Evolutionary conservation across 2,888 invertebrate species (phyloP).

Genomic region (Scaptomyza reducta): DNA sequence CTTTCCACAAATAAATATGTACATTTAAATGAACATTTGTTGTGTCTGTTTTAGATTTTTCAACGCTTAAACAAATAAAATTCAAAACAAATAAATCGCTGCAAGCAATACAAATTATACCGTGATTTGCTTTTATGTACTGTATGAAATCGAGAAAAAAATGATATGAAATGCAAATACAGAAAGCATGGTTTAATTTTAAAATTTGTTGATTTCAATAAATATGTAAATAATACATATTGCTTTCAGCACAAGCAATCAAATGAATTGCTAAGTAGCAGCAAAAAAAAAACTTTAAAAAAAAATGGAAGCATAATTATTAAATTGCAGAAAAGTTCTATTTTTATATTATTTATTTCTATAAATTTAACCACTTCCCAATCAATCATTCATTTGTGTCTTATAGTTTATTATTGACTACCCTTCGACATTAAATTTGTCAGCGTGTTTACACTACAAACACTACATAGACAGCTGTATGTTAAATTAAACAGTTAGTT

Average conservation of each 20-base stretch:
- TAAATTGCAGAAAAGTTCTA: no score
- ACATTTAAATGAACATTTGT: slow-evolving; percentile 4
- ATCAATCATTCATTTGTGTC: slow-evolving; percentile 3
- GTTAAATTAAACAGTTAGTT: slow-evolving; percentile 10
- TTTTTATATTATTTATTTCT: no score
- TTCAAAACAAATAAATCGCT: slow-evolving; percentile 12
- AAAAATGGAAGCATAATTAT: no score
- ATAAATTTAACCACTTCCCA: not conserved
- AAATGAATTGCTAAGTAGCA: no score
- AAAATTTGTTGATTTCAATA: not conserved
- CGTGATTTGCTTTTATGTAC: slow-evolving; percentile 2
- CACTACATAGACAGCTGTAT: slow-evolving; percentile 19
- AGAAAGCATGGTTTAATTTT: no score
- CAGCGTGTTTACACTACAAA: slow-evolving; percentile 11
- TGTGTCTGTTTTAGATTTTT: slow-evolving; percentile 32
- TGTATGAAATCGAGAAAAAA: not conserved
- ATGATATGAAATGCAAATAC: slow-evolving; percentile 1
- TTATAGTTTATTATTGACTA: not conserved
- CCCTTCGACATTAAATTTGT: slow-evolving; percentile 2
- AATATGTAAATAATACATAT: not conserved
- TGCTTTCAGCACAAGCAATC: not conserved
- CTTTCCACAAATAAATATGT: slow-evolving; percentile 19
- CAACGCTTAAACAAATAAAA: slow-evolving; percentile 9
- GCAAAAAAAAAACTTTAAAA: no score
- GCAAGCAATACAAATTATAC: slow-evolving; percentile 9